Conservation (phyloP, 2,888 invertebrate genomes). For the Stenoptilia bipunctidactyla region DNA sequence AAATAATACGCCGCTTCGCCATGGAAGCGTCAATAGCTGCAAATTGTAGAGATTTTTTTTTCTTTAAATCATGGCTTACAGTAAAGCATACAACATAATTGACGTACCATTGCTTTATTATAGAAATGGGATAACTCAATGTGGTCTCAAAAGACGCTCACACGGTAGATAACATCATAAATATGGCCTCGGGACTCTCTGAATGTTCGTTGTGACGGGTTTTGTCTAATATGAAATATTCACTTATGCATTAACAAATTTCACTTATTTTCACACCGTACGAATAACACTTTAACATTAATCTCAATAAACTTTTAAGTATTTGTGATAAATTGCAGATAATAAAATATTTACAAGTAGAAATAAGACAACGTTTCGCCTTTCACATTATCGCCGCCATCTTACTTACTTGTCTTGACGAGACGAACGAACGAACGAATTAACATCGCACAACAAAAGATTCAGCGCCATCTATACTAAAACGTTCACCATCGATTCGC, state of each 20-base stretch:
- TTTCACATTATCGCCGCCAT: constrained; percentile 79
- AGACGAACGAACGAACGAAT: constrained; percentile 47
- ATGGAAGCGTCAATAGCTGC: constrained; percentile 57
- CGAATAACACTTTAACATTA: constrained; percentile 31
- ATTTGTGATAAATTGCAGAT: not conserved
- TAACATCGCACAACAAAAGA: constrained; percentile 58
- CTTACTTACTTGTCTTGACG: constrained; percentile 67
- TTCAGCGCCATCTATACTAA: constrained; percentile 68
- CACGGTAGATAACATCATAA: constrained; percentile 73
- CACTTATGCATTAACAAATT: constrained; percentile 28
- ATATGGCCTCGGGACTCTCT: constrained; percentile 74
- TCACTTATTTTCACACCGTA: constrained; percentile 32
- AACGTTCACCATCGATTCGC: no score
- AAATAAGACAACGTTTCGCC: constrained; percentile 71
- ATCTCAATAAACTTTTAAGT: not conserved
- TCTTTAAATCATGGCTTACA: no score
- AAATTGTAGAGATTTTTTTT: constrained; percentile 49
- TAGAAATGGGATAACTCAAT: constrained; percentile 38
- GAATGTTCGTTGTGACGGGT: constrained; percentile 67
- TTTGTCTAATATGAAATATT: constrained; percentile 65
- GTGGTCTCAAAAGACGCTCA: constrained; percentile 57
- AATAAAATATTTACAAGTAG: constrained; percentile 55
- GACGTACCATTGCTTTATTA: constrained; percentile 62
- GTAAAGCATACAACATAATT: constrained; percentile 16
- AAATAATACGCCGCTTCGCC: constrained; percentile 56